Percentiles rank a stretch among this genome's conserved stretches.
phyloP scores from a whole-genome alignment of 2,113 vertebrate genomes.

The Acrocephalus kingi region DNA sequence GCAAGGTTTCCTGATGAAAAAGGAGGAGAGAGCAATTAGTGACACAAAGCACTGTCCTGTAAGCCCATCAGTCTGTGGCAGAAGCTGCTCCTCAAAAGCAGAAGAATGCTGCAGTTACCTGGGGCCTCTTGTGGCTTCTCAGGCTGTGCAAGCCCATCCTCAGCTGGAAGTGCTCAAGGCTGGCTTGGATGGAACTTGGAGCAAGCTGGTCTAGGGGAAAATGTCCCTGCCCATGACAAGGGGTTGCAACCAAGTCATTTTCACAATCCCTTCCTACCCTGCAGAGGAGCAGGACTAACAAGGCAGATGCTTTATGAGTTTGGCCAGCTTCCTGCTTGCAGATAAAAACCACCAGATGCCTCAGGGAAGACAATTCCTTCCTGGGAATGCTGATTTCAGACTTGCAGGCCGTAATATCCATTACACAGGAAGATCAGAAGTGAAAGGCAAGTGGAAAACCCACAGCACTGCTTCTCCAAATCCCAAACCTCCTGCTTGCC shows the following conservation, averaged over 20 bases:
- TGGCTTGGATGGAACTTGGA: background rate
- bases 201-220: background rate
- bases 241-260: accelerated
- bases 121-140: background rate
- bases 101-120: too few relatives aligned
- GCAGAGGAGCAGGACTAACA: too few relatives aligned
- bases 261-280: background rate
- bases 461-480: background rate
- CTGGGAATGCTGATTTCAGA: background rate
- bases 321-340: background rate
- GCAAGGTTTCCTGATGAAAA: background rate
- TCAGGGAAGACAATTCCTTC: background rate
- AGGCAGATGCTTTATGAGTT: too few relatives aligned
- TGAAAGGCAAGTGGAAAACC: background rate
- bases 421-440: background rate
- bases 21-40: background rate
- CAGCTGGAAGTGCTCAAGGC: background rate
- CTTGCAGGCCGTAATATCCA: background rate
- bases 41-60: background rate
- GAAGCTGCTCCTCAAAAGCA: background rate
- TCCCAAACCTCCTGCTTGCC: background rate
- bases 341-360: background rate
- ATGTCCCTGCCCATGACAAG: background rate
- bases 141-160: background rate
- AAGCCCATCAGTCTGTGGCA: background rate